Base-by-base conservation (phyloP, 2,797 vertebrate genomes). In the Spondyliosoma cantharus region DNA sequence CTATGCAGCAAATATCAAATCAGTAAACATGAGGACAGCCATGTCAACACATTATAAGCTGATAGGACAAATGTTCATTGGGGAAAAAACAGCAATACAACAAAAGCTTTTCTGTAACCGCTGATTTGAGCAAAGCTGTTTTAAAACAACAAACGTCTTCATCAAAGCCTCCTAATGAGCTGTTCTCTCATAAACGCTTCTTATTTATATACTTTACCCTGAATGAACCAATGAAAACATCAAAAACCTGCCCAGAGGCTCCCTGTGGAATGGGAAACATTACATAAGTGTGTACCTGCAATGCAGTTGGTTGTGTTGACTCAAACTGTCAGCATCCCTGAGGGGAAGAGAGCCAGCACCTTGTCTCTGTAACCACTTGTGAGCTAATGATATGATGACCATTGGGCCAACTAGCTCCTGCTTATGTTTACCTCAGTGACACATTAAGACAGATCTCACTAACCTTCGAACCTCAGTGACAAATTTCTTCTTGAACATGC, bases 291-390 rank as follows among this genome's bases (percentile, higher is more conserved):
- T 58, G 43, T 67, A 84, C 43, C 74, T 86, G 72, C 58, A 83
- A 53, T 79, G 81, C 69, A 85, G 83, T 43, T 81, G 57, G 83
- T 46, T 71, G 74, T 83, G 76, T 83, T 85, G 82, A 85, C 68
- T 86, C 45, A 75, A 78, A 83, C 56, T 64, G 66, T 74, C 75
- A 63, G 54, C 27, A 32, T 81, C 53, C 67, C 81, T 46, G 58
- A 83, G 60, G 80, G 76, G 46, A 66, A 60, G 27, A 7, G 11
- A 60, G 70, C 42, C 25, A 6, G 66, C 42, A 32, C 27, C 13
- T 1, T 9, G 57, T 75, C 53, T 83, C 46, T 74, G 42, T 71
- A 54, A 64, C 50, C 5, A 43, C 56, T 29, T 16, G n/a, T 45
- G 75, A 78, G 25, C 50, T 75, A 37, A 71, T 65, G 3, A 79